A percentile compares a stretch with the other conserved stretches of the same genome.
These are phyloP conservation scores for Caiman crocodilus DNA, from an alignment of 2,797 vertebrate genomes.

Conservation along the genomic window DNA sequence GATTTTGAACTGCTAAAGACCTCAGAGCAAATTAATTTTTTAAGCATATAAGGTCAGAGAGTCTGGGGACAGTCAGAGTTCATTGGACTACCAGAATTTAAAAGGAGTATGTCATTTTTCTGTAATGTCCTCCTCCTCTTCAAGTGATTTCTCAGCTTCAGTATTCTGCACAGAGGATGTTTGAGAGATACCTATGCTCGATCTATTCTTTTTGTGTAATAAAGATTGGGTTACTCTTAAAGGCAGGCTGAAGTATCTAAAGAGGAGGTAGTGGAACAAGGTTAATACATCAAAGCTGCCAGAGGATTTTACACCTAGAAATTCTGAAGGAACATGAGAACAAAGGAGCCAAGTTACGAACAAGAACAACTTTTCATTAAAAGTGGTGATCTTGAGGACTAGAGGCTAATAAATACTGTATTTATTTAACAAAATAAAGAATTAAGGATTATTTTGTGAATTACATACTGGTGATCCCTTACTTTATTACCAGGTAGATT, in stretches of 20 bases:
- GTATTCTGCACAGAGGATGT: not conserved
- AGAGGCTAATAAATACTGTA: not conserved
- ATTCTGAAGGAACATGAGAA: not conserved
- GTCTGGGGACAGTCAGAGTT: not conserved
- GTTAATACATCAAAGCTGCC: not conserved
- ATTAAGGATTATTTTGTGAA: not conserved
- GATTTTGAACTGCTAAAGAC: not conserved
- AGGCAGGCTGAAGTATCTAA: not conserved
- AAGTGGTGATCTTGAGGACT: slow-evolving; percentile 13
- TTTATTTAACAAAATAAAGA: not conserved
- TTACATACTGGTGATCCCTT: not conserved
- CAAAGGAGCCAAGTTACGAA: not conserved
- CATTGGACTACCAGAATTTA: not conserved
- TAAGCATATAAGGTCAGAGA: not conserved
- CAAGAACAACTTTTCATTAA: slow-evolving; percentile 5
- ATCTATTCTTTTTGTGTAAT: not conserved
- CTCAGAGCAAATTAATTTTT: not conserved
- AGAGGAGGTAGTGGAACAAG: not conserved
- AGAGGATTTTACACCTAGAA: not conserved
- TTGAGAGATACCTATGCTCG: not conserved
- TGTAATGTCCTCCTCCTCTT: not conserved
- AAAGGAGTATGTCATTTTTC: not conserved
- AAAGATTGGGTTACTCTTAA: not conserved
- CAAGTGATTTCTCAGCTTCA: fast-evolving
- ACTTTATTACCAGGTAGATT: not conserved